Evolutionary conservation across 2,888 invertebrate species (phyloP), one percentile per base, ranked within the genome.

Genomic region (Beris morrisii): DNA sequence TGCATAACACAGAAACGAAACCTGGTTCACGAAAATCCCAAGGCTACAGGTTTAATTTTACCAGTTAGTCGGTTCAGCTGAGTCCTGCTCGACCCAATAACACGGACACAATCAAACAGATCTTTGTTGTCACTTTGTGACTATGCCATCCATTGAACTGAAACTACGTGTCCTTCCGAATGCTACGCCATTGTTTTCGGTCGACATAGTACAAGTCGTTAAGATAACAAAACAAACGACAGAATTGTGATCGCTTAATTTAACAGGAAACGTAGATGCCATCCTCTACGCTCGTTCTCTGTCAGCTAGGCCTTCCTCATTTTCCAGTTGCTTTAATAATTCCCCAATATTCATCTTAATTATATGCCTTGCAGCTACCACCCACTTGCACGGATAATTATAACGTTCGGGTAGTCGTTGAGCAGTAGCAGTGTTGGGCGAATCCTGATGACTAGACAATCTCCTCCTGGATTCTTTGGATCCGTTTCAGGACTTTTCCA

Each of bases 321-420:
- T 65, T 65, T 53, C 64, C 55, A 64, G 64, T 61, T 52, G 61
- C 61, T 64, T 64, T 64, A 66, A 67, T 67, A 69, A 64, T 66
- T 67, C 61, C 56, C 52, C 64, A 69, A 67, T 69, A 69, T 69
- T 67, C 69, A 69, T 69, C 69, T 65, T 69, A 69, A 69, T 69
- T 69, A 69, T 65, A 63, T 65, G 65, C 69, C 69, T 53, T 61
- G 5, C 61, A 67, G 67, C 69, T 65, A 65, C 46, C 44, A 54
- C 32, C 22, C 54, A 45, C 65, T 66, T 22, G 64, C 30, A 55
- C 64, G 55, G 38, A 65, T 69, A 68, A 68, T 68, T 68, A 68
- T 52, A 68, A 57, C 48, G 55, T 65, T 50, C 61, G 38, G 52
- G 61, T 50, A 52, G 50, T 61, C 50, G 22, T 22, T 22, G 9